Evolutionary conservation across 2,888 invertebrate genomes (phyloP).

Genomic region (Pterostichus madidus): DNA sequence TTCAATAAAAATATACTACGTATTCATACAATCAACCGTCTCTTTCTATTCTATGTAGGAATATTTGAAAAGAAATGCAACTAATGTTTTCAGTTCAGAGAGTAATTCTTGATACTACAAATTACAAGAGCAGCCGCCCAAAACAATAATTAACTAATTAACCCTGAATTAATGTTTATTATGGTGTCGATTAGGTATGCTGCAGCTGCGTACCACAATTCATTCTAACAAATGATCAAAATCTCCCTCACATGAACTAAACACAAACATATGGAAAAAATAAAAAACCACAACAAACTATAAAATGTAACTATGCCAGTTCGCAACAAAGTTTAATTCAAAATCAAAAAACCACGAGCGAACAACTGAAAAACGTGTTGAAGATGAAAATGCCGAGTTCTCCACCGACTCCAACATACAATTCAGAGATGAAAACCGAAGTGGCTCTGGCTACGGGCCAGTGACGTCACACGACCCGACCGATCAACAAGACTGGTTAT

Average conservation of each 20-base stretch:
- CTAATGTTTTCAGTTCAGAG: conserved; percentile 5
- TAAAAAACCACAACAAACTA: too few species aligned
- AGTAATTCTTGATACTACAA: conserved; percentile 5
- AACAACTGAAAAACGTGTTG: background rate
- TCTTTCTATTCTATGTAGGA: too few species aligned
- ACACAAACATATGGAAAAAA: too few species aligned
- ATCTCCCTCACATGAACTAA: too few species aligned
- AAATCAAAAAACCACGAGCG: background rate
- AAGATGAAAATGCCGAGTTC: too few species aligned
- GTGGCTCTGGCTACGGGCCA: conserved; percentile 57
- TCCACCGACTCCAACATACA: background rate
- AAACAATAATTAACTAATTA: conserved; percentile 50
- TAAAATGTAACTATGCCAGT: too few species aligned
- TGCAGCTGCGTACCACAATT: conserved; percentile 23
- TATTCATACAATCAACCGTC: too few species aligned
- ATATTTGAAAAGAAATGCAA: too few species aligned
- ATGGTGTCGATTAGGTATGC: conserved; percentile 6
- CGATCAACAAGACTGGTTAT: conserved; percentile 67
- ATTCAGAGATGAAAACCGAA: conserved; percentile 17
- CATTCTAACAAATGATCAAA: background rate
- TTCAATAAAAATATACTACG: too few species aligned
- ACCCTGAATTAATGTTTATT: conserved; percentile 46
- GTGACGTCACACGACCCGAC: conserved; percentile 65
- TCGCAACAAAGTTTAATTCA: too few species aligned
- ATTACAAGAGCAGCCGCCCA: conserved; percentile 33